Base-by-base conservation (phyloP, 2,888 invertebrate genomes). In the Molorchus minor region DNA sequence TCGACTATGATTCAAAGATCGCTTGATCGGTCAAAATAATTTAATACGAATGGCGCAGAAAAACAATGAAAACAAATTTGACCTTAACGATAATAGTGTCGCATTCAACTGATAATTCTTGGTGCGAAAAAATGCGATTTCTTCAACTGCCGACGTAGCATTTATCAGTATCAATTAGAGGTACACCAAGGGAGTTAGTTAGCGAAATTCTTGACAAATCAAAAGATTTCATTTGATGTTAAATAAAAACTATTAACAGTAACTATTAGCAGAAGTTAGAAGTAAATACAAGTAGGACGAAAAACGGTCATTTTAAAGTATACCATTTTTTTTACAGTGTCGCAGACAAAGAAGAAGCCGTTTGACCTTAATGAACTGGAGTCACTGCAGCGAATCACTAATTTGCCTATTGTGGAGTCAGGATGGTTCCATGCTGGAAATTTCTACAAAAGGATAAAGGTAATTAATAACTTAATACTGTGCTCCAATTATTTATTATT, bases 391-490 rank as follows among this genome's bases (percentile, higher is more conserved):
- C 84, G 93, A 65, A 88, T 95, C 40, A 86, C 88, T 8, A 88
- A 87, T 66, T 86, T 95, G 44, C 95, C 95, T 0, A 87, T 95
- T 55, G 89, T 95, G n/a, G 92, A 90, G 75, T 87, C 88, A 30
- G 87, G 93, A 38, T 87, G 91, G 71, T 86, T 84, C 52, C 88
- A 89, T 58, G 92, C 91, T 0, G 89, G 89, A 74, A 86, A 86
- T 72, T 81, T 92, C 51, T 95, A 95, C 77, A 82, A 82, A 59
- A 88, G 81, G 76, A 88, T 95, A 46, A 93, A 93, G 84, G 92
- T 91, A 3, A 33, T n/a, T n/a, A n/a, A n/a, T n/a, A n/a, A n/a
- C n/a, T n/a, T n/a, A n/a, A n/a, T n/a, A n/a, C n/a, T n/a, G n/a
- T n/a, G n/a, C n/a, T n/a, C n/a, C n/a, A n/a, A n/a, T n/a, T n/a